Conservation (phyloP, 2,888 invertebrate genomes). For the Octodonta nipae region DNA sequence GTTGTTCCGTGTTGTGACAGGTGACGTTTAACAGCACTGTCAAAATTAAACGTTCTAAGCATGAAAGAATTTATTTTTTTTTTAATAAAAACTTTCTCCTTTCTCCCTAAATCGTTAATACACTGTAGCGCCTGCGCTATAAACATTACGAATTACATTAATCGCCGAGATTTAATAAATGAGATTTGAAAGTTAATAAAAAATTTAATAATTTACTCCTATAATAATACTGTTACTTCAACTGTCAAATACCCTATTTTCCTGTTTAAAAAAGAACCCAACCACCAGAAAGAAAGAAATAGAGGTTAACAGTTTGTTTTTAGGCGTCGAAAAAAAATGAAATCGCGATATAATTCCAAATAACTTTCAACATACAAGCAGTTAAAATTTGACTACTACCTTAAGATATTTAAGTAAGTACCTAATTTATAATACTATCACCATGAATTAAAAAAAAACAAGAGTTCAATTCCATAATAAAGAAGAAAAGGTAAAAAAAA, state of each 20-base stretch:
- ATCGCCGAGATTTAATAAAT: slow-evolving; percentile 6
- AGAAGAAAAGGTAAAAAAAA: slow-evolving; percentile 8
- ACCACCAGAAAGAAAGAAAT: slow-evolving; percentile 14
- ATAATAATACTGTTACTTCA: slow-evolving; percentile 7
- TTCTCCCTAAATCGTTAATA: too few relatives aligned
- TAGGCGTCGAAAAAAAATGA: not conserved
- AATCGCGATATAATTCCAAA: too few relatives aligned
- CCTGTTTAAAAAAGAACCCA: slow-evolving; percentile 13
- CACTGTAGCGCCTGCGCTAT: too few relatives aligned
- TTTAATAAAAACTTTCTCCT: too few relatives aligned
- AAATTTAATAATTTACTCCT: too few relatives aligned
- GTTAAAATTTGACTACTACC: slow-evolving; percentile 5
- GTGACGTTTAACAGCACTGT: too few relatives aligned
- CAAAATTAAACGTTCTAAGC: too few relatives aligned
- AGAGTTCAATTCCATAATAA: slow-evolving; percentile 1
- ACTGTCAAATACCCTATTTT: slow-evolving; percentile 6
- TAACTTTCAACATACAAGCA: not conserved
- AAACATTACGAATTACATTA: slow-evolving; percentile 9
- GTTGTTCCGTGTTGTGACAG: too few relatives aligned
- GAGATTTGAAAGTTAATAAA: slow-evolving; percentile 11
- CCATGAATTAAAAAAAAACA: slow-evolving; percentile 5
- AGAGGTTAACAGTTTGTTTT: not conserved
- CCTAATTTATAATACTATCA: slow-evolving; percentile 9
- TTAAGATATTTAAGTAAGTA: slow-evolving; percentile 12
- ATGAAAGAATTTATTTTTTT: too few relatives aligned